Percentiles rank a stretch among this genome's conserved stretches.
phyloP scores from a whole-genome alignment of 2,113 vertebrate genomes.

The Propithecus coquereli region DNA sequence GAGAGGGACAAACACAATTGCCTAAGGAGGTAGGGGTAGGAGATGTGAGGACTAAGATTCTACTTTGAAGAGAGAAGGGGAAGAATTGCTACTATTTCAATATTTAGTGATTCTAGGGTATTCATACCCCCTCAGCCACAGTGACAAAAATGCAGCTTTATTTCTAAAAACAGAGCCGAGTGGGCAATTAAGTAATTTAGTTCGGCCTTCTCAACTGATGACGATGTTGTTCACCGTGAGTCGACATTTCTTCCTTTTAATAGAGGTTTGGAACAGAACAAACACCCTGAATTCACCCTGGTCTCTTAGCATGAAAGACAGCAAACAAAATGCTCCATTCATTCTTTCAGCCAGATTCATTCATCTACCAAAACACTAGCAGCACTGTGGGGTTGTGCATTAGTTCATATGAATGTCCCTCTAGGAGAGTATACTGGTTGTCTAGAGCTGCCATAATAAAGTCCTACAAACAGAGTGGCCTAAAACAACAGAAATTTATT shows the following conservation, averaged over 20 bases:
- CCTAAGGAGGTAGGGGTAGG: background rate
- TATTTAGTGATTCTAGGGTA: background rate
- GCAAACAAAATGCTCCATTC: background rate
- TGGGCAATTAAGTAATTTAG: background rate
- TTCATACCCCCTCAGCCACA: background rate
- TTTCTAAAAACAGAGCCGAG: background rate
- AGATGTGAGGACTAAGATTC: background rate
- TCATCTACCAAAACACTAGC: background rate
- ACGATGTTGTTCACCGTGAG: background rate
- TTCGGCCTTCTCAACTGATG: background rate
- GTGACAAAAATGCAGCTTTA: constrained; percentile 29
- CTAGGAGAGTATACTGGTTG: background rate
- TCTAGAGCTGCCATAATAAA: background rate
- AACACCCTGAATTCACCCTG: background rate
- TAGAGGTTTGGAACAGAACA: background rate
- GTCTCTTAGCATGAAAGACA: background rate
- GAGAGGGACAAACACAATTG: background rate
- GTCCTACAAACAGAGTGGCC: background rate
- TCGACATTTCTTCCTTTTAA: background rate
- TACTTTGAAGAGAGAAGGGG: background rate
- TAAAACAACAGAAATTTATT: background rate
- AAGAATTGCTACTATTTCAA: background rate
- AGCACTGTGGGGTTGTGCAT: background rate
- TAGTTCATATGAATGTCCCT: background rate
- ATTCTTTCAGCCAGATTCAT: background rate